A percentile compares a stretch with the other conserved stretches of the same genome.
Evolutionary conservation across 2,113 vertebrate genomes (phyloP).

Genomic region (Varanus salvator): DNA sequence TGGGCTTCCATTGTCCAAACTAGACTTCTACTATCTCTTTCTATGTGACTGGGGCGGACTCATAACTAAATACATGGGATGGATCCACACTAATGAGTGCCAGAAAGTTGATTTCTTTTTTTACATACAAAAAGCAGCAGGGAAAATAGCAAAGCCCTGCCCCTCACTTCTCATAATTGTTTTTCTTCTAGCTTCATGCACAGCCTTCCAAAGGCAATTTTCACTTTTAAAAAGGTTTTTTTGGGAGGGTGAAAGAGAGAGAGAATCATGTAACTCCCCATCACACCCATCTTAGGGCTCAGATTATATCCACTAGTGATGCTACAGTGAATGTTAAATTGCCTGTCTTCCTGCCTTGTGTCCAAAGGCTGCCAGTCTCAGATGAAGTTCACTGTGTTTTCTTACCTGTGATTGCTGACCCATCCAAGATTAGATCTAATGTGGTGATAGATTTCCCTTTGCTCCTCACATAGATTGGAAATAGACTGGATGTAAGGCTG

Average conservation of each 20-base stretch:
- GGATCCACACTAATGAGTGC: too few species aligned
- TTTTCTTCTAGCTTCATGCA: too few species aligned
- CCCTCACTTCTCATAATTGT: too few species aligned
- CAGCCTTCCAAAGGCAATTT: neutral
- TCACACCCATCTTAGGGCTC: neutral
- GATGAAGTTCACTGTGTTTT: neutral
- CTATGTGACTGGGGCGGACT: too few species aligned
- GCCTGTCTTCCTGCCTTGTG: rapidly evolving
- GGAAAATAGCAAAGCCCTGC: neutral
- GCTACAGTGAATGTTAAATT: neutral
- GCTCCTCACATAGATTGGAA: neutral
- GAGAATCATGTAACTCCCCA: neutral
- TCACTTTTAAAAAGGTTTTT: neutral
- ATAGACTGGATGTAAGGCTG: neutral
- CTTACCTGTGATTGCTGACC: neutral
- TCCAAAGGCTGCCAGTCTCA: neutral
- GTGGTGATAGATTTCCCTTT: slow-evolving; percentile 1
- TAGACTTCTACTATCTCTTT: too few species aligned
- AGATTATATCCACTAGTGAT: neutral
- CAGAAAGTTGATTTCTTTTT: neutral
- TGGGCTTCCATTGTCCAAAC: too few species aligned
- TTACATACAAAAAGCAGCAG: neutral
- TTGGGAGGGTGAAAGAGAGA: too few species aligned
- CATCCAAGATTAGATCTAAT: neutral
- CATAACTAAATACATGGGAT: too few species aligned